Conservation (phyloP, 2,888 invertebrate species). For the Papilio gigon region DNA sequence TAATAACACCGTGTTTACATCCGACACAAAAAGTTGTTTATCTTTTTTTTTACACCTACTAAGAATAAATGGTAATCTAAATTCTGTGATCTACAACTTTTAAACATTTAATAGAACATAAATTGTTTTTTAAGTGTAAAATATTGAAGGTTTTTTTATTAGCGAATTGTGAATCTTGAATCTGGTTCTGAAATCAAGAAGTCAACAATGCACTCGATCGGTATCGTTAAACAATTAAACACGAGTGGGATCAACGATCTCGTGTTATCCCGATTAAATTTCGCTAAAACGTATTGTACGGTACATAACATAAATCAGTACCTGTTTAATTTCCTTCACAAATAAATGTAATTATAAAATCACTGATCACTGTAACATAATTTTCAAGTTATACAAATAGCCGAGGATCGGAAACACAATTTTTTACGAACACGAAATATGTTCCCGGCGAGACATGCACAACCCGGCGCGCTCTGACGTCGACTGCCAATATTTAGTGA, state of each 20-base stretch:
- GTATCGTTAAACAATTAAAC: slow-evolving; percentile 68
- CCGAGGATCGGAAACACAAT: slow-evolving; percentile 22
- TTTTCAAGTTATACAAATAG: slow-evolving; percentile 31
- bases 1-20: slow-evolving; percentile 74
- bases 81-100: background rate
- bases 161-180: background rate
- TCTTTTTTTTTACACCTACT: slow-evolving; percentile 53
- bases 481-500: slow-evolving; percentile 40
- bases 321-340: slow-evolving; percentile 46
- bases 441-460: slow-evolving; percentile 29
- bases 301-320: slow-evolving; percentile 44
- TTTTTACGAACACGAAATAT: slow-evolving; percentile 17
- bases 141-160: background rate
- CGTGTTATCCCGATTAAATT: slow-evolving; percentile 60
- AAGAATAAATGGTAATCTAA: background rate
- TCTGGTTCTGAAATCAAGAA: slow-evolving; percentile 3
- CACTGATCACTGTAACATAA: slow-evolving; percentile 42
- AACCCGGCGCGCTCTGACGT: slow-evolving; percentile 33
- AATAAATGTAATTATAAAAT: slow-evolving; percentile 40
- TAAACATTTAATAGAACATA: background rate
- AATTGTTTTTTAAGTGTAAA: background rate
- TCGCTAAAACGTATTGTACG: slow-evolving; percentile 55
- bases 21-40: slow-evolving; percentile 73
- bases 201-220: slow-evolving; percentile 54
- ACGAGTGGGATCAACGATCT: slow-evolving; percentile 77